Conservation (phyloP, 1,140 invertebrate species). For the Rhopalosiphum maidis region DNA sequence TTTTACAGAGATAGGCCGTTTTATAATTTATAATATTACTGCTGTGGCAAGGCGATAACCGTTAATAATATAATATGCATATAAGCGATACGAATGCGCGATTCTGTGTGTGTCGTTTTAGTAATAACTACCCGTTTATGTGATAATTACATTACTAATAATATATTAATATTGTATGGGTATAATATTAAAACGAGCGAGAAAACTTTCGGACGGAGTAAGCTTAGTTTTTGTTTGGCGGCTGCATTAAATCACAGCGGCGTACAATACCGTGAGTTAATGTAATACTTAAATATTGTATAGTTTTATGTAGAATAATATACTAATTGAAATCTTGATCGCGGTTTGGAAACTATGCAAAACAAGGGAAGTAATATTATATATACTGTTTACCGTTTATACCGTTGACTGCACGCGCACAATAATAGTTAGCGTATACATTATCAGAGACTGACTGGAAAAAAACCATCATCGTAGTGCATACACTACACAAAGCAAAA, state of each 20-base stretch:
- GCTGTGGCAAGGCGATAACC: too few species aligned
- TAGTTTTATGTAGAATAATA: background rate
- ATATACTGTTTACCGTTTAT: background rate
- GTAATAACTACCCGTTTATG: background rate
- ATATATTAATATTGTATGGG: too few species aligned
- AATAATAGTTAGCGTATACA: background rate
- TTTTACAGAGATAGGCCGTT: background rate
- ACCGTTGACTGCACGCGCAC: background rate
- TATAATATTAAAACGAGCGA: background rate
- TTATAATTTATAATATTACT: background rate
- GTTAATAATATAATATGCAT: background rate
- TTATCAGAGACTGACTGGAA: background rate
- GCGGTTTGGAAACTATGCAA: background rate
- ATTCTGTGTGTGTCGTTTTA: background rate
- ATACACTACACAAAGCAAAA: background rate
- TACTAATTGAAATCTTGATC: background rate
- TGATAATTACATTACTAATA: background rate
- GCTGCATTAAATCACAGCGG: background rate
- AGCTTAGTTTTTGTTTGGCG: background rate
- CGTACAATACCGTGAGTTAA: background rate
- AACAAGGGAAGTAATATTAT: background rate
- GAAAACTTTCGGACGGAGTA: background rate
- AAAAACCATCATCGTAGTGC: background rate
- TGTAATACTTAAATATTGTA: background rate
- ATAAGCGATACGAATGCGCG: background rate